Conservation (phyloP, 2,888 invertebrate genomes). For the Adelphocoris suturalis region DNA sequence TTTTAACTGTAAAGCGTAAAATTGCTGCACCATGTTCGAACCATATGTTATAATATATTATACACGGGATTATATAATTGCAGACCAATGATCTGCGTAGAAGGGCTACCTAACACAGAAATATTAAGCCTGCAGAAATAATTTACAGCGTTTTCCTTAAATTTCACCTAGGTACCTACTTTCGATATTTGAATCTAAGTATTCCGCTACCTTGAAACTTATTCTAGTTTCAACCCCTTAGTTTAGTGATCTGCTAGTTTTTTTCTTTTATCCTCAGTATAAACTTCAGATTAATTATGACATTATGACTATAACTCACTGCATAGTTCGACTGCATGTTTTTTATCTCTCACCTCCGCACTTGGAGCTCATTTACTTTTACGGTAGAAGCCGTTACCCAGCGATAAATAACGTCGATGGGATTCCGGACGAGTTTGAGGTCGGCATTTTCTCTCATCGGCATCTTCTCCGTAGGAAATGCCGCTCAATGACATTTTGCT, state of each 20-base stretch:
- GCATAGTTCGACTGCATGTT: background rate
- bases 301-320: background rate
- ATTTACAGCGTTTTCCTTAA: no score
- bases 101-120: no score
- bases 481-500: constrained; percentile 55
- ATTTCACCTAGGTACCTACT: no score
- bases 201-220: no score
- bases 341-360: constrained; percentile 42
- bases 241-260: background rate
- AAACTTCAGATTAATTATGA: background rate
- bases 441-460: constrained; percentile 41
- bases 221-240: no score
- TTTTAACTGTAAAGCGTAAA: no score
- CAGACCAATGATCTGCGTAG: no score
- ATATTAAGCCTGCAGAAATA: no score
- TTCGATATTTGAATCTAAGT: no score
- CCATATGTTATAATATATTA: no score
- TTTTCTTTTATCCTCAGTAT: background rate
- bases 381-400: constrained; percentile 25
- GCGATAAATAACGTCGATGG: constrained; percentile 54
- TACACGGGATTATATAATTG: no score
- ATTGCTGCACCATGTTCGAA: no score
- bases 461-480: constrained; percentile 22
- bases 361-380: constrained; percentile 53
- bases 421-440: constrained; percentile 60